Evolutionary conservation across 2,888 invertebrate genomes (phyloP).

Genomic region (Sminthurides aquaticus): DNA sequence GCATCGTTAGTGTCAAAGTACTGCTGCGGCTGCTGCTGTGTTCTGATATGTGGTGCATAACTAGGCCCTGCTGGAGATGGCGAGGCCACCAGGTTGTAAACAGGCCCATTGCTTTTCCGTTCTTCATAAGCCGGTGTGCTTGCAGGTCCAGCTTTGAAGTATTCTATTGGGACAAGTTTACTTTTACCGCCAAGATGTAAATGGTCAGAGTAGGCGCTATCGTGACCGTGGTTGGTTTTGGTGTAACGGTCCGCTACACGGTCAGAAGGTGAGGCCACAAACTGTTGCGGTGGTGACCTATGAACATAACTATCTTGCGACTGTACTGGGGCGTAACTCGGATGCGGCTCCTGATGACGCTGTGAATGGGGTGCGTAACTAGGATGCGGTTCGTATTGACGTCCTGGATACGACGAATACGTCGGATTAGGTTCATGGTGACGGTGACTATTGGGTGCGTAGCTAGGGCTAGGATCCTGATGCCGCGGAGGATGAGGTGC

Average conservation of each 20-base stretch:
- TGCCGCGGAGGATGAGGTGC: background rate
- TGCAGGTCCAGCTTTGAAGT: constrained; percentile 33
- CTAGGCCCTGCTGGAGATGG: background rate
- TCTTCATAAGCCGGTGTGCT: constrained; percentile 3
- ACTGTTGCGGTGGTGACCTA: background rate
- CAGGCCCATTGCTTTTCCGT: background rate
- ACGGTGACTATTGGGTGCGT: background rate
- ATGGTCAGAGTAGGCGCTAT: background rate
- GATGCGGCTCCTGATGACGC: background rate
- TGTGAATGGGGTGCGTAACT: background rate
- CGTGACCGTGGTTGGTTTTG: background rate
- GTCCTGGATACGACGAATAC: background rate
- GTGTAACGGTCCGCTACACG: background rate
- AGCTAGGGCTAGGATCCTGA: background rate
- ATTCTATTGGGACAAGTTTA: constrained; percentile 27
- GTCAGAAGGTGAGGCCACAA: background rate
- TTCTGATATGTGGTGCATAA: background rate
- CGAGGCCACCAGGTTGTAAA: background rate
- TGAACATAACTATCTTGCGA: background rate
- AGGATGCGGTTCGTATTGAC: background rate
- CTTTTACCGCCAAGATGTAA: constrained; percentile 15
- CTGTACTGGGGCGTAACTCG: background rate
- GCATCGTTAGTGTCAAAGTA: background rate
- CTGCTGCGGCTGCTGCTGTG: background rate
- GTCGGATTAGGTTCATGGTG: background rate